These are phyloP conservation scores for Grammomys surdaster DNA, from an alignment of 2,113 vertebrate genomes.

Conservation along the genomic window DNA sequence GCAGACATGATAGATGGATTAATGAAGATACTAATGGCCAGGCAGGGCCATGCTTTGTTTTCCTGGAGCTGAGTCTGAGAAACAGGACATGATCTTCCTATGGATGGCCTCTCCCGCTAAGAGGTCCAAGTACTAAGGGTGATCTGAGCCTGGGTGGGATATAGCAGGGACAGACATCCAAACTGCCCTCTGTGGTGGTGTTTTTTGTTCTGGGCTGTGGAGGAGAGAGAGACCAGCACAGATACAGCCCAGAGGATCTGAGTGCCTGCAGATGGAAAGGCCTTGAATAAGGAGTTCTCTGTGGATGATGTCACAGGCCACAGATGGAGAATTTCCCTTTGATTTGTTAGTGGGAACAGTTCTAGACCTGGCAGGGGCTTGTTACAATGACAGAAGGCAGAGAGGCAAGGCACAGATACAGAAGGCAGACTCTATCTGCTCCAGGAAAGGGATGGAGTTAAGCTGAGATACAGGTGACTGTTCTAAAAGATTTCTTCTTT, in stretches of 20 bases:
- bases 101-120: neutral
- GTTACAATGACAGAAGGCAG: neutral
- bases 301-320: no score
- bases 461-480: neutral
- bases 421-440: neutral
- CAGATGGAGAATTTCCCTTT: neutral
- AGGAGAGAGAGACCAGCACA: neutral
- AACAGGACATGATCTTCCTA: no score
- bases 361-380: neutral
- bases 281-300: neutral
- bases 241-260: neutral
- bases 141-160: neutral
- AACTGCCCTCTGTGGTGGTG: neutral
- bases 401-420: neutral
- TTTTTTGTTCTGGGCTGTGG: neutral
- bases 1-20: neutral
- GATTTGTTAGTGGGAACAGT: neutral
- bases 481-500: neutral
- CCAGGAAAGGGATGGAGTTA: neutral
- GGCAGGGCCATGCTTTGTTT: neutral
- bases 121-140: neutral
- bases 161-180: accelerated
- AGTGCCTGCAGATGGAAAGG: neutral
- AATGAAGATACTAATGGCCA: neutral
- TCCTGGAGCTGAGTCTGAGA: accelerated